Base-by-base conservation (phyloP, 2,797 vertebrate species). In the Enteromius afrohamiltoni region DNA sequence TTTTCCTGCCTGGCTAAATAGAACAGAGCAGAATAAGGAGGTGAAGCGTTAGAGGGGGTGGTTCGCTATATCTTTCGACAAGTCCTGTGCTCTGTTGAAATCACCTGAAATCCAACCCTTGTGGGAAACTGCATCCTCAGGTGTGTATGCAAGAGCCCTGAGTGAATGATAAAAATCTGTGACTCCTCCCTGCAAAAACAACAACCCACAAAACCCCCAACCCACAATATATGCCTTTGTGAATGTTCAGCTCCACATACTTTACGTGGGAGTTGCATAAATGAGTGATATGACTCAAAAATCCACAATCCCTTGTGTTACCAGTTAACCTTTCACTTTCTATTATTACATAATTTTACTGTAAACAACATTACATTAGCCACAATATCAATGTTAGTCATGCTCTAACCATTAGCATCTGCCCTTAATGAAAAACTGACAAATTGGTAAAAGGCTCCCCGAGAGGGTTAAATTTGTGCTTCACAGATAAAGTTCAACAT, bases 91-190 rank as follows among this genome's bases (percentile, higher is more conserved):
- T 91, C 89, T 91, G 89, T 92, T 87, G 89, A 91, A 87, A 89
- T 86, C 88, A 81, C 85, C 89, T 94, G 95, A 93, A 95, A 95
- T 91, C 85, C 86, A 94, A 95, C 87, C 91, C 92, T 90, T 95
- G 94, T 95, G 95, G 94, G 95, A 95, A 95, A 91, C 83, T 88
- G 80, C 88, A 85, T 91, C 82, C 88, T 91, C 93, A 93, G 93
- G 93, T 94, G 93, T 87, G 90, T 88, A 87, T 91, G 85, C 90
- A 65, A 45, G 80, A 86, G 84, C 86, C 89, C 76, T 29, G 85
- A 83, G 77, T 80, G 88, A 55, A 55, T 75, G 73, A 85, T 78
- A 58, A 58, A 78, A 77, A 82, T 82, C 82, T 76, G 47, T 76
- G 86, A 83, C 79, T 77, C 64, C 21, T 74, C 73, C 73, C 23